Conservation (phyloP, 2,113 vertebrate species). For the Perca flavescens region DNA sequence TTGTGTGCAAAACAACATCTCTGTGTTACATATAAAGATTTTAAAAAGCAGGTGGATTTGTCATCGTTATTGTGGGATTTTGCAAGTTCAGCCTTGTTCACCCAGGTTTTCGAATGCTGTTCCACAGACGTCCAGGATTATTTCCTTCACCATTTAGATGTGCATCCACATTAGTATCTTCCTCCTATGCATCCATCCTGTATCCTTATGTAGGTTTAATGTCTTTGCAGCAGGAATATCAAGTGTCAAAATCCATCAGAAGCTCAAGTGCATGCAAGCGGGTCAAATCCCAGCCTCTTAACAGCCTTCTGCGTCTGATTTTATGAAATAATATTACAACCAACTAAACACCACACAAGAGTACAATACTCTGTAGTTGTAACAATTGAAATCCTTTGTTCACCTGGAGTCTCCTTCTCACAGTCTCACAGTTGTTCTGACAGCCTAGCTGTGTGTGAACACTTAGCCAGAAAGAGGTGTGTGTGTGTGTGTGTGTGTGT, state of each 20-base stretch:
- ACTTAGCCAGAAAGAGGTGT: background rate
- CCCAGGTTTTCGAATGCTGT: background rate
- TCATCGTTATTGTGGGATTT: background rate
- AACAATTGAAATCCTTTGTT: slow-evolving; percentile 3
- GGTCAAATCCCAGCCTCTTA: slow-evolving; percentile 9
- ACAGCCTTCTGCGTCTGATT: background rate
- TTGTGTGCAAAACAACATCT: background rate
- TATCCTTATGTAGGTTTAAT: background rate
- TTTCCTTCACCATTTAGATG: background rate
- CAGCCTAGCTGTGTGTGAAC: background rate
- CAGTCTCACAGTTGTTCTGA: slow-evolving; percentile 11
- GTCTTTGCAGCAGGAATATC: slow-evolving; percentile 24
- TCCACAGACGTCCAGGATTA: background rate
- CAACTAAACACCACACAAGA: background rate
- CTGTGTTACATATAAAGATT: background rate
- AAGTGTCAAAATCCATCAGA: slow-evolving; percentile 15
- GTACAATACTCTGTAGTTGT: background rate
- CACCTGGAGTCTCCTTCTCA: background rate
- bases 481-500: slow-evolving; percentile 11
- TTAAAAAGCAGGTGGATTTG: background rate
- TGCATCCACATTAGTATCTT: background rate
- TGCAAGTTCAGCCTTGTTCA: background rate
- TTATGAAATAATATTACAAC: background rate
- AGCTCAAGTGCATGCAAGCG: slow-evolving; percentile 1
- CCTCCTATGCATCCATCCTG: background rate